These are phyloP conservation scores for Trimorus sp. DNA, from an alignment of 2,888 invertebrate species.

Conservation along the genomic window DNA sequence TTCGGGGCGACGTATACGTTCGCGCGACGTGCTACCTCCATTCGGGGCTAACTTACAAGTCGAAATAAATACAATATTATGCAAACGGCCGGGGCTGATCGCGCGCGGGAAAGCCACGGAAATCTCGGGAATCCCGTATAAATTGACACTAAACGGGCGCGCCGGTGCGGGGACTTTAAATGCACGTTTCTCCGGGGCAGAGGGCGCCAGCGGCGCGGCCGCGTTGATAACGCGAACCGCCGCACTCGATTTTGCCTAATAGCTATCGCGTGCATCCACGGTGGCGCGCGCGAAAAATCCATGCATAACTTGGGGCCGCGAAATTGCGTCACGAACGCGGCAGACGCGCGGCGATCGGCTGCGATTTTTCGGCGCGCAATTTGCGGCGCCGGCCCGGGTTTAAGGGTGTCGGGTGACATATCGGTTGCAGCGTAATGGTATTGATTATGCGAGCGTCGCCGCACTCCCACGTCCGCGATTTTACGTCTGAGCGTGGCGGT, in stretches of 20 bases:
- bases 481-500: conserved; percentile 61
- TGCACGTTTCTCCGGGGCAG: conserved; percentile 36
- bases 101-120: conserved; percentile 79
- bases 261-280: conserved; percentile 78
- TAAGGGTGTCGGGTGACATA: conserved; percentile 43
- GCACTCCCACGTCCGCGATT: conserved; percentile 67
- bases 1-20: conserved; percentile 72
- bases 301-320: conserved; percentile 72
- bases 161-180: conserved; percentile 60
- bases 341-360: conserved; percentile 7
- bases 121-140: conserved; percentile 82
- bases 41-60: conserved; percentile 77
- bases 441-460: conserved; percentile 50
- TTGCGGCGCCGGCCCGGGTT: conserved; percentile 10
- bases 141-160: conserved; percentile 82
- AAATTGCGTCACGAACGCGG: conserved; percentile 10
- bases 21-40: conserved; percentile 64
- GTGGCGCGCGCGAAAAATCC: conserved; percentile 63
- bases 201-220: neutral
- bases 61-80: conserved; percentile 82
- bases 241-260: conserved; percentile 80
- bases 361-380: conserved; percentile 27
- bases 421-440: conserved; percentile 40
- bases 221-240: conserved; percentile 73
- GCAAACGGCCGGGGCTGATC: conserved; percentile 81